These are phyloP conservation scores for Philhelius pedissequus DNA, from an alignment of 2,888 invertebrate species.

Conservation along the genomic window DNA sequence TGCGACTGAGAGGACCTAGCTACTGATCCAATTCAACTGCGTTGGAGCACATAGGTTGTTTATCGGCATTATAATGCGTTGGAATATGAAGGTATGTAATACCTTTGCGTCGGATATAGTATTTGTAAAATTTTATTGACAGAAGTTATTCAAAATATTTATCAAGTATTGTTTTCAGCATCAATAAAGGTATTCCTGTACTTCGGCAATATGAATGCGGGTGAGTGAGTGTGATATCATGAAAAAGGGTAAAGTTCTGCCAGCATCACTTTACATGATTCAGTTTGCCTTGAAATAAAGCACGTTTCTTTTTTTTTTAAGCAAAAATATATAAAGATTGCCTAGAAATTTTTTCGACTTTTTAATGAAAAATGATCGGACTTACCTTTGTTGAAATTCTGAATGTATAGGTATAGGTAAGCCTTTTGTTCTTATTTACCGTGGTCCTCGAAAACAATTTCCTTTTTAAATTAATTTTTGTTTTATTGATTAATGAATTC, in stretches of 20 bases:
- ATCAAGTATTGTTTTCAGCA: slow-evolving; percentile 4
- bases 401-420: not conserved
- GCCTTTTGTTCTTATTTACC: too few relatives aligned
- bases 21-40: not conserved
- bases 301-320: not conserved
- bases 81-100: not conserved
- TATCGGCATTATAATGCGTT: not conserved
- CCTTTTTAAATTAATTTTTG: too few relatives aligned
- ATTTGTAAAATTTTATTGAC: slow-evolving; percentile 13
- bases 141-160: slow-evolving; percentile 24
- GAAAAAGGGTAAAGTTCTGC: not conserved
- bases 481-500: too few relatives aligned
- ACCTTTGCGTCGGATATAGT: too few relatives aligned
- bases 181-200: not conserved
- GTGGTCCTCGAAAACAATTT: too few relatives aligned
- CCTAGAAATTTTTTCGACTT: not conserved
- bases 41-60: not conserved
- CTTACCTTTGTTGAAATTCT: not conserved
- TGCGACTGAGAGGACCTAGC: not conserved
- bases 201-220: not conserved
- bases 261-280: not conserved
- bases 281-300: not conserved
- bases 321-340: not conserved
- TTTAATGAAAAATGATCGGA: not conserved
- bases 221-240: not conserved